Percentiles rank a stretch among this genome's conserved stretches.
These are phyloP conservation scores for Hirtodrosophila duncani DNA, from an alignment of 2,888 invertebrate species.

Conservation along the genomic window DNA sequence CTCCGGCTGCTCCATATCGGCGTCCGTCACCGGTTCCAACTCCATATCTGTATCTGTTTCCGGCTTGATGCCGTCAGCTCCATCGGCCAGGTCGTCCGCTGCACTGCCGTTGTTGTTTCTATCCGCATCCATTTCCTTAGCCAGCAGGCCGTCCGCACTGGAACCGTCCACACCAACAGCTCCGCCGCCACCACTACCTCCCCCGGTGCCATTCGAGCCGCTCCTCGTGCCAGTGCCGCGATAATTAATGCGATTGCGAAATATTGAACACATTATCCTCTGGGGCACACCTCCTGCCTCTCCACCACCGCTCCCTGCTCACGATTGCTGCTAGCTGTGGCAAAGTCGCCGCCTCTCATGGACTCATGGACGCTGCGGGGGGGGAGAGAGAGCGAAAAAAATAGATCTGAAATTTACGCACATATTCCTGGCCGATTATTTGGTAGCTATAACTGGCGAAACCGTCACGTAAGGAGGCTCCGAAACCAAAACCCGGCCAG, in stretches of 20 bases:
- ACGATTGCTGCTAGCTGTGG: slow-evolving; percentile 18
- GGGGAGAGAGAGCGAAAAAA: slow-evolving; percentile 14
- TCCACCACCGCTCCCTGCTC: slow-evolving; percentile 27
- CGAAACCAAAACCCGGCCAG: slow-evolving; percentile 30
- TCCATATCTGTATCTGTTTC: no score
- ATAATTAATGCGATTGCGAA: slow-evolving; percentile 77
- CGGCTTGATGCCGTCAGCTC: slow-evolving; percentile 9
- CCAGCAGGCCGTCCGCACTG: slow-evolving; percentile 45
- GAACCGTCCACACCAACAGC: slow-evolving; percentile 27
- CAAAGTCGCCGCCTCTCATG: slow-evolving; percentile 15
- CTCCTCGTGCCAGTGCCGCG: slow-evolving; percentile 72
- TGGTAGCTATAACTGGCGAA: slow-evolving; percentile 17
- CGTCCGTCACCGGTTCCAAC: no score
- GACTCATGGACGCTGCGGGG: slow-evolving; percentile 36
- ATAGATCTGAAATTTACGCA: slow-evolving; percentile 40
- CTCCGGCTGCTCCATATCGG: slow-evolving; percentile 26
- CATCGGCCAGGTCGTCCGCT: slow-evolving; percentile 25
- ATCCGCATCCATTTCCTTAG: slow-evolving; percentile 75
- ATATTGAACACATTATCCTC: slow-evolving; percentile 75
- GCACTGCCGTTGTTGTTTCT: slow-evolving; percentile 72
- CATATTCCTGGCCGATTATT: slow-evolving; percentile 37
- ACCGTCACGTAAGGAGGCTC: slow-evolving; percentile 59
- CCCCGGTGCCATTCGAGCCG: slow-evolving; percentile 41
- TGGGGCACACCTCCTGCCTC: slow-evolving; percentile 11
- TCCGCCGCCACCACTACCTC: slow-evolving; percentile 29